phyloP scores from a whole-genome alignment of 2,888 invertebrate species.

The Drosophila neonasuta region DNA sequence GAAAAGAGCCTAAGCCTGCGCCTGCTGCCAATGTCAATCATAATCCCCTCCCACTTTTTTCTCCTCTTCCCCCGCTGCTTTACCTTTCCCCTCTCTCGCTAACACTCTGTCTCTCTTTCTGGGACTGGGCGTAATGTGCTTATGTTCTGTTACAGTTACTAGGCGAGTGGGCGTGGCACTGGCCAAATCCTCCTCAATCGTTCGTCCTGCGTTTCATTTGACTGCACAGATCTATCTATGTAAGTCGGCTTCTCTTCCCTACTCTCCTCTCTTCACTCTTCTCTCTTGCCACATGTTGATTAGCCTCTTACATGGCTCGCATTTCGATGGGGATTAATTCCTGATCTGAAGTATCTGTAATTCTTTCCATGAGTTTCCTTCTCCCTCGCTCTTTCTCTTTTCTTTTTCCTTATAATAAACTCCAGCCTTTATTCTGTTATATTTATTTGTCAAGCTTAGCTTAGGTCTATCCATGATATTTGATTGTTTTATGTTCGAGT shows the following conservation, averaged over 20 bases:
- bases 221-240: slow-evolving; percentile 16
- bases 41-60: slow-evolving; percentile 27
- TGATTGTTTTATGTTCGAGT: too few species aligned
- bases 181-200: slow-evolving; percentile 2
- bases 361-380: not conserved
- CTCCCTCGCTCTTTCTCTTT: not conserved
- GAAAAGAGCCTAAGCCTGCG: slow-evolving; percentile 12
- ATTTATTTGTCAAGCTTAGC: not conserved
- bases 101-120: not conserved
- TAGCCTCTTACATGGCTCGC: not conserved
- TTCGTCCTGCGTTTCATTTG: slow-evolving; percentile 10
- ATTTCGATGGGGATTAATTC: not conserved
- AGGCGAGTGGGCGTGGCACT: slow-evolving; percentile 26
- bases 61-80: not conserved
- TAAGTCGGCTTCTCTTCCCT: not conserved
- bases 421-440: not conserved
- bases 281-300: not conserved
- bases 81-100: not conserved
- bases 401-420: not conserved
- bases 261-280: not conserved
- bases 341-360: not conserved
- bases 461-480: too few species aligned
- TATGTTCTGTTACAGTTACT: slow-evolving; percentile 25
- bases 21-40: slow-evolving; percentile 46
- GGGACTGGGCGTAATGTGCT: slow-evolving; percentile 17